Conservation (phyloP, 2,797 vertebrate genomes). For the Lateolabrax maculatus region DNA sequence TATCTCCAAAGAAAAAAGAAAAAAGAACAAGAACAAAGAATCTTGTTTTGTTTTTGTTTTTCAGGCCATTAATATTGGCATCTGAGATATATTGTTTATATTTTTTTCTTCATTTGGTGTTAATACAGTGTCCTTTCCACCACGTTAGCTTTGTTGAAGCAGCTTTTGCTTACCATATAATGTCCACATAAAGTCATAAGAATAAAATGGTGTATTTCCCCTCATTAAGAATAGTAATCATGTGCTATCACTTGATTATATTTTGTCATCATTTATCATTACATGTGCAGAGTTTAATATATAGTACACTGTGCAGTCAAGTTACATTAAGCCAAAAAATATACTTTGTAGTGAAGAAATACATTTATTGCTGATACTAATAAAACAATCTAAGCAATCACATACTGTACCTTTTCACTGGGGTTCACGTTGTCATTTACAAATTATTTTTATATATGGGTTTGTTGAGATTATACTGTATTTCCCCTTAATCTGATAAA, state of each 20-base stretch:
- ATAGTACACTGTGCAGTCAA: background rate
- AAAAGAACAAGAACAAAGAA: background rate
- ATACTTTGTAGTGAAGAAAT: constrained; percentile 35
- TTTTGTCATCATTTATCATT: constrained; percentile 5
- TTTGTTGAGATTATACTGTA: background rate
- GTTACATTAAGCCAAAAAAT: constrained; percentile 1
- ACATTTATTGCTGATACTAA: constrained; percentile 25
- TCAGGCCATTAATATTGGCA: background rate
- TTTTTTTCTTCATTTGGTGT: constrained; percentile 63
- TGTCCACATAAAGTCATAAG: constrained; percentile 85
- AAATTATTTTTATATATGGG: background rate
- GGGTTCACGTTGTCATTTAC: background rate
- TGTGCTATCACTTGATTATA: background rate
- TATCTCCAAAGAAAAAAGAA: constrained; percentile 25
- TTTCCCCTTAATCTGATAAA: background rate
- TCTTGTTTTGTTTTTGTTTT: background rate
- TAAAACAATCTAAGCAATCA: background rate
- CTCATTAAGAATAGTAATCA: background rate
- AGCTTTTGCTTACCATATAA: constrained; percentile 67
- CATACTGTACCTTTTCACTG: background rate
- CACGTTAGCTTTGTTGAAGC: constrained; percentile 82
- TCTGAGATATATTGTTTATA: constrained; percentile 75
- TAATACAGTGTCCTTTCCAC: constrained; percentile 73
- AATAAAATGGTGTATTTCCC: constrained; percentile 44
- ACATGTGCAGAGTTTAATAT: background rate